phyloP scores from a whole-genome alignment of 2,888 invertebrate genomes.

The Brenthis daphne region DNA sequence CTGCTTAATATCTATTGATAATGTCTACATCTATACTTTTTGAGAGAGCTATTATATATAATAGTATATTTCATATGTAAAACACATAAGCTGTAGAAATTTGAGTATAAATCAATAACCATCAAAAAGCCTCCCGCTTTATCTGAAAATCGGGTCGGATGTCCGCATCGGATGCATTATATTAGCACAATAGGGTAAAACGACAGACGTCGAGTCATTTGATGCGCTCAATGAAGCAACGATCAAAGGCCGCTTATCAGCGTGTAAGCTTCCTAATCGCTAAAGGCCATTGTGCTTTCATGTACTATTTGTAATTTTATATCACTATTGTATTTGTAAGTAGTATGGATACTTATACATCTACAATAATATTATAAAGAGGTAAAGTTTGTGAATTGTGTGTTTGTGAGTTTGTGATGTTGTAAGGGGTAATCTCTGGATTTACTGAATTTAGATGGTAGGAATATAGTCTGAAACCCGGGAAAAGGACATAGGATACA shows the following conservation, averaged over 20 bases:
- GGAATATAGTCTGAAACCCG: no score
- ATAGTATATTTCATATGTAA: no score
- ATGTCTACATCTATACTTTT: no score
- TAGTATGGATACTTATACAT: no score
- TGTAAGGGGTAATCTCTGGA: no score
- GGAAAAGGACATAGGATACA: no score
- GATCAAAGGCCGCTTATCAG: constrained; percentile 52
- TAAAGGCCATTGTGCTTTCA: constrained; percentile 27
- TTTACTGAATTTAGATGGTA: no score
- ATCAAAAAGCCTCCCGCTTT: constrained; percentile 7
- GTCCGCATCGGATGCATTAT: constrained; percentile 16
- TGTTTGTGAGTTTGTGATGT: no score
- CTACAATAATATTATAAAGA: no score
- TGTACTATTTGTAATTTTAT: constrained; percentile 21
- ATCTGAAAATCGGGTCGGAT: constrained; percentile 18
- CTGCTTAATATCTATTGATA: no score
- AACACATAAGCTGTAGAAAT: constrained; percentile 3
- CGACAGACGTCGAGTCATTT: constrained; percentile 40
- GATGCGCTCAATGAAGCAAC: constrained; percentile 50
- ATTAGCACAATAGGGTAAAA: constrained; percentile 34
- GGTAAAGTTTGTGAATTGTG: no score
- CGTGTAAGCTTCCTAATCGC: constrained; percentile 50
- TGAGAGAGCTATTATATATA: no score
- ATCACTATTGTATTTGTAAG: constrained; percentile 7
- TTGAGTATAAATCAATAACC: constrained; percentile 15